A percentile compares a stretch with the other conserved stretches of the same genome.
Conservation (phyloP, 1,140 invertebrate genomes). For the Scaptomyza pallida region DNA sequence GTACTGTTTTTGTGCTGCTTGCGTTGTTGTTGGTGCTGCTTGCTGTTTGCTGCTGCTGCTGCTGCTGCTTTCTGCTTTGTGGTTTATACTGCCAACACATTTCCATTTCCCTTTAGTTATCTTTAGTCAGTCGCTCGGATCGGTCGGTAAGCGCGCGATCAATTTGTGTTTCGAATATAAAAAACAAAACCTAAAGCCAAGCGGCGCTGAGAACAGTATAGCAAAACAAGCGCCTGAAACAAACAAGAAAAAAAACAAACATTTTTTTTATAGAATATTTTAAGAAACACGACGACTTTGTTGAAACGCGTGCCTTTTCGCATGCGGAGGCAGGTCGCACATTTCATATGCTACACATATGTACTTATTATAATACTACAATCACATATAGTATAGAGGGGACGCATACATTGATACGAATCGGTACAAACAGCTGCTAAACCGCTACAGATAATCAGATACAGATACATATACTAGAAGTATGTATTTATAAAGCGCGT, state of each 20-base stretch:
- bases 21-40: slow-evolving; percentile 24
- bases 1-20: slow-evolving; percentile 23
- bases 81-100: slow-evolving; percentile 80
- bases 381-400: slow-evolving; percentile 22
- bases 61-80: slow-evolving; percentile 61
- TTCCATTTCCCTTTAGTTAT: slow-evolving; percentile 77
- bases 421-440: slow-evolving; percentile 49
- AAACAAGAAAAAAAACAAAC: slow-evolving; percentile 26
- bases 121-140: slow-evolving; percentile 73
- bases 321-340: slow-evolving; percentile 43
- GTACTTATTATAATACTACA: slow-evolving; percentile 19
- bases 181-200: slow-evolving; percentile 11
- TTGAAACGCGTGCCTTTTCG: slow-evolving; percentile 40
- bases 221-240: slow-evolving; percentile 29
- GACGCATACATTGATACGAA: slow-evolving; percentile 1
- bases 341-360: slow-evolving; percentile 61
- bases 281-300: slow-evolving; percentile 38
- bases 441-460: slow-evolving; percentile 75
- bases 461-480: slow-evolving; percentile 76
- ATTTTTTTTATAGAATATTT: slow-evolving; percentile 7
- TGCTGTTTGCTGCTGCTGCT: slow-evolving; percentile 33
- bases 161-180: slow-evolving; percentile 23
- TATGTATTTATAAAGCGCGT: slow-evolving; percentile 75
- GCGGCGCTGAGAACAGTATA: slow-evolving; percentile 30
- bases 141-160: slow-evolving; percentile 61